Percentiles rank a stretch among this genome's conserved stretches.
Conservation (phyloP, 1,140 invertebrate genomes). For the Colletes gigas region DNA sequence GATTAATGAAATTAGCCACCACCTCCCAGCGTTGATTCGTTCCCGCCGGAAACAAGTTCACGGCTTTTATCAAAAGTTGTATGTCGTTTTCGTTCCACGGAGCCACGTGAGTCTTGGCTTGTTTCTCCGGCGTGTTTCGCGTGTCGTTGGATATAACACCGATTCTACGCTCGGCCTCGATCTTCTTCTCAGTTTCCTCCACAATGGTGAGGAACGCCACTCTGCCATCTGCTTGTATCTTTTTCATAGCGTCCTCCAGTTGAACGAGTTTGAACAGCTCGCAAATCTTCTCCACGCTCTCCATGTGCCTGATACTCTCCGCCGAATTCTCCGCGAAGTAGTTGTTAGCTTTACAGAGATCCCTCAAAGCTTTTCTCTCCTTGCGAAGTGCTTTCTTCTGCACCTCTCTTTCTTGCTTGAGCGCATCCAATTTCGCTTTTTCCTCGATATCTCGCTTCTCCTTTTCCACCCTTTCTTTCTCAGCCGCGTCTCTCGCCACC, state of each 20-base stretch:
- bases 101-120: slow-evolving; percentile 80
- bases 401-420: slow-evolving; percentile 93
- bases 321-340: slow-evolving; percentile 90
- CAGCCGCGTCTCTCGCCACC: slow-evolving; percentile 85
- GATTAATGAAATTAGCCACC: slow-evolving; percentile 97
- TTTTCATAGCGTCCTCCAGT: slow-evolving; percentile 89
- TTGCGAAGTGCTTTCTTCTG: slow-evolving; percentile 92
- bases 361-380: slow-evolving; percentile 92
- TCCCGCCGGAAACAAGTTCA: slow-evolving; percentile 97
- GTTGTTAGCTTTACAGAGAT: slow-evolving; percentile 92
- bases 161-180: slow-evolving; percentile 88
- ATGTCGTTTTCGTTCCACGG: slow-evolving; percentile 91
- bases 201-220: slow-evolving; percentile 86
- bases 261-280: slow-evolving; percentile 88
- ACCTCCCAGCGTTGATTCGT: slow-evolving; percentile 98
- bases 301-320: slow-evolving; percentile 91
- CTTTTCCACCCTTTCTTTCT: slow-evolving; percentile 86
- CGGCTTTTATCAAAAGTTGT: slow-evolving; percentile 95
- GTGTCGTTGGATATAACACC: slow-evolving; percentile 73
- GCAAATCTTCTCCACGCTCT: slow-evolving; percentile 94
- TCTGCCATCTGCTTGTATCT: slow-evolving; percentile 85
- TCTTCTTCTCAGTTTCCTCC: slow-evolving; percentile 86
- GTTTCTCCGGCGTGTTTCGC: slow-evolving; percentile 71
- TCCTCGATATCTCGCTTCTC: slow-evolving; percentile 92
- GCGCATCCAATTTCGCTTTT: slow-evolving; percentile 88